Conservation (phyloP, 2,888 invertebrate genomes). For the Globia sparganii region DNA sequence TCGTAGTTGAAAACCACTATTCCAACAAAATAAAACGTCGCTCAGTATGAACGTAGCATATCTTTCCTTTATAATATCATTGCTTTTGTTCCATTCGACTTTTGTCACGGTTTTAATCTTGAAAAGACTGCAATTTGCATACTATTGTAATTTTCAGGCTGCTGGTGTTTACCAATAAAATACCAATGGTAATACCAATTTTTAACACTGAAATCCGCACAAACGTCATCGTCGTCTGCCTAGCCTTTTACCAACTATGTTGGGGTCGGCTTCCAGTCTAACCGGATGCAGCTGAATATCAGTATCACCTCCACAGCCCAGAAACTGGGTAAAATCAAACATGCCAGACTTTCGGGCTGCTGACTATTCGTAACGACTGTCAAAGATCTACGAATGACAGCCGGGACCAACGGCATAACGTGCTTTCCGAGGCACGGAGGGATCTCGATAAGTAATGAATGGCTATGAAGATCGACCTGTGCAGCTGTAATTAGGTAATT, state of each 20-base stretch:
- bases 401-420: neutral
- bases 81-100: constrained; percentile 15
- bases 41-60: too few relatives aligned
- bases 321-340: too few relatives aligned
- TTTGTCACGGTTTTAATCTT: neutral
- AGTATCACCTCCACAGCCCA: too few relatives aligned
- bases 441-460: neutral
- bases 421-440: too few relatives aligned
- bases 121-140: neutral
- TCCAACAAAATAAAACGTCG: too few relatives aligned
- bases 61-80: too few relatives aligned
- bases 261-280: neutral
- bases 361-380: too few relatives aligned
- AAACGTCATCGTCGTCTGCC: neutral
- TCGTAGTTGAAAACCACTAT: too few relatives aligned
- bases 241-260: neutral
- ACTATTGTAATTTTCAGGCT: neutral
- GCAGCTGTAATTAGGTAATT: too few relatives aligned
- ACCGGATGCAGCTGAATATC: too few relatives aligned
- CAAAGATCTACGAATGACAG: neutral
- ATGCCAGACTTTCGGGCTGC: too few relatives aligned
- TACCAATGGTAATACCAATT: too few relatives aligned
- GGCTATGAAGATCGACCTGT: neutral
- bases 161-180: neutral
- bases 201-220: neutral